Evolutionary conservation across 2,888 invertebrate species (phyloP).

Genomic region (Leuctra nigra): DNA sequence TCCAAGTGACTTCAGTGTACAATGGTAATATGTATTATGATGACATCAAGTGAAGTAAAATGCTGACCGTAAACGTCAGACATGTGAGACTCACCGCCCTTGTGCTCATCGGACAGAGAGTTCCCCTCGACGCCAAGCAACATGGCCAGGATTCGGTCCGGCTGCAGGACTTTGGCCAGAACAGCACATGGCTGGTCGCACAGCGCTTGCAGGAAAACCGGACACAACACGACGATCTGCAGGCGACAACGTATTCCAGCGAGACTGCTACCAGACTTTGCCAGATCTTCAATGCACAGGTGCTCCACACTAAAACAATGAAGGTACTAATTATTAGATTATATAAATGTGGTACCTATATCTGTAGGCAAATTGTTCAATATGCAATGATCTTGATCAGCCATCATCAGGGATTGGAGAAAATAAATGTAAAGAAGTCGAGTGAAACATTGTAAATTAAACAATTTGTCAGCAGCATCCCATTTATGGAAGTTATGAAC

Average conservation of each 20-base stretch:
- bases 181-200: slow-evolving; percentile 35
- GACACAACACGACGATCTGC: slow-evolving; percentile 75
- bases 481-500: too few relatives aligned
- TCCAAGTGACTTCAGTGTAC: too few relatives aligned
- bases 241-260: slow-evolving; percentile 41
- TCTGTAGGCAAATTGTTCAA: too few relatives aligned
- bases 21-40: too few relatives aligned
- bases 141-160: slow-evolving; percentile 72
- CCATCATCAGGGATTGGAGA: neutral
- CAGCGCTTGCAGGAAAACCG: slow-evolving; percentile 59
- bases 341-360: too few relatives aligned
- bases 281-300: slow-evolving; percentile 64
- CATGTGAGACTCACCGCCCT: slow-evolving; percentile 50
- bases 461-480: too few relatives aligned
- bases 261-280: slow-evolving; percentile 40
- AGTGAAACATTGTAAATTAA: too few relatives aligned
- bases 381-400: neutral
- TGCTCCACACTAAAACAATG: slow-evolving; percentile 58
- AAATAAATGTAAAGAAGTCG: slow-evolving; percentile 29
- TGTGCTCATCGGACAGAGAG: slow-evolving; percentile 60
- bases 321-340: too few relatives aligned
- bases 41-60: too few relatives aligned
- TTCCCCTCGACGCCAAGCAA: slow-evolving; percentile 71
- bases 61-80: too few relatives aligned
- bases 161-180: slow-evolving; percentile 53